A percentile compares a stretch with the other conserved stretches of the same genome.
Evolutionary conservation across 2,113 vertebrate genomes (phyloP).

Genomic region (Ifrita kowaldi): DNA sequence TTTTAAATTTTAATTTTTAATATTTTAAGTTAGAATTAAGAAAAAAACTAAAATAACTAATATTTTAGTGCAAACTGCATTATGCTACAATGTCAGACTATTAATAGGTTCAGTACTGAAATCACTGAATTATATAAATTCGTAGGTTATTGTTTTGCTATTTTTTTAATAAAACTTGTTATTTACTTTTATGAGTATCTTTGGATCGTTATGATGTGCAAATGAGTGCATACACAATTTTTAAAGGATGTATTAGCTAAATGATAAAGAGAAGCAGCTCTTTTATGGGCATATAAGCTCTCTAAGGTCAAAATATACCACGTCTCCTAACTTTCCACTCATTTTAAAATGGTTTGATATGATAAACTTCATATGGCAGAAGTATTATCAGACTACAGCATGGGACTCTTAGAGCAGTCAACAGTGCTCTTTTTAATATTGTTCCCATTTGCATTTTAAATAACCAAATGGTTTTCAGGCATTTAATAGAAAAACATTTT

Average conservation of each 20-base stretch:
- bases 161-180: not conserved
- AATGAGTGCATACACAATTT: not conserved
- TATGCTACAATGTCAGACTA: not conserved
- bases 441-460: constrained; percentile 61
- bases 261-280: not conserved
- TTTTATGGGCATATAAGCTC: not conserved
- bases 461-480: constrained; percentile 56
- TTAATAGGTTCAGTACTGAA: not conserved
- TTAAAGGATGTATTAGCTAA: not conserved
- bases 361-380: not conserved
- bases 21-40: not conserved
- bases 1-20: not conserved
- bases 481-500: constrained; percentile 68
- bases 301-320: not conserved
- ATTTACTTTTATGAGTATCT: not conserved
- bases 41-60: not conserved
- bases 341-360: not conserved
- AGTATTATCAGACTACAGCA: not conserved
- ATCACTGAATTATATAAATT: constrained; percentile 27
- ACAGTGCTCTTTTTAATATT: not conserved
- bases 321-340: not conserved
- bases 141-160: not conserved
- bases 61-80: not conserved
- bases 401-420: not conserved
- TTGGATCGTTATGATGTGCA: not conserved